Base-by-base conservation (phyloP, 2,797 vertebrate genomes). In the Limosa lapponica region DNA sequence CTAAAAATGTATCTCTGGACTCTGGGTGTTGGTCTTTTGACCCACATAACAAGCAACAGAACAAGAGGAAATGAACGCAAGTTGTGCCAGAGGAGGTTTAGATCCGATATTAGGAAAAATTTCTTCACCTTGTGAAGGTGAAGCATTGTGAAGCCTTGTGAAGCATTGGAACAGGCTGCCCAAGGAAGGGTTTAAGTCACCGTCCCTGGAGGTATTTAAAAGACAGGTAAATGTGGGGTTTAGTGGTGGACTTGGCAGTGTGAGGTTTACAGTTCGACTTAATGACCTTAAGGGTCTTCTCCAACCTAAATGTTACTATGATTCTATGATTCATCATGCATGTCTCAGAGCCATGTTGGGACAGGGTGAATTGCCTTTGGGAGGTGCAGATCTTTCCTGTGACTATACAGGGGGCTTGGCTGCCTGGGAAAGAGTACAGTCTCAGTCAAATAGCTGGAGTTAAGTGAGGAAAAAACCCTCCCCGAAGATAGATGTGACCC, bases 401-500 rank as follows among this genome's bases (percentile, higher is more conserved):
- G 28, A 64, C 75, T 58, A 11, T 6, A 30, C 25, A 78, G 6
- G 9, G 10, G 4, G 3, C 25, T 41, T 64, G 48, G 13, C 69
- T 91, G 61, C 37, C 44, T 34, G 30, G 52, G 13, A 86, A 58
- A 89, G 44, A 79, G 37, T 37, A 74, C 8, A 66, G 11, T 34
- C 8, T 74, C 34, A 30, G 64, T 44, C 32, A 90, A 83, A 90
- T 3, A 88, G 28, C 34, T 65, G 41, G 52, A 91, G n/a, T 25
- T 51, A 75, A 92, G 52, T 16, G 32, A 87, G 49, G 70, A 61
- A 94, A 89, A 89, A 93, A 20, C 2, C 30, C 34, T 88, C 30
- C 22, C 24, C 0, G 2, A 94, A 93, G 91, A 94, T 5, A 86
- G 34, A 95, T 74, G 72, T 93, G 79, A 86, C 64, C 71, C 72